These are phyloP conservation scores for Taphrorychus bicolor DNA, from an alignment of 2,888 invertebrate species.

Conservation along the genomic window DNA sequence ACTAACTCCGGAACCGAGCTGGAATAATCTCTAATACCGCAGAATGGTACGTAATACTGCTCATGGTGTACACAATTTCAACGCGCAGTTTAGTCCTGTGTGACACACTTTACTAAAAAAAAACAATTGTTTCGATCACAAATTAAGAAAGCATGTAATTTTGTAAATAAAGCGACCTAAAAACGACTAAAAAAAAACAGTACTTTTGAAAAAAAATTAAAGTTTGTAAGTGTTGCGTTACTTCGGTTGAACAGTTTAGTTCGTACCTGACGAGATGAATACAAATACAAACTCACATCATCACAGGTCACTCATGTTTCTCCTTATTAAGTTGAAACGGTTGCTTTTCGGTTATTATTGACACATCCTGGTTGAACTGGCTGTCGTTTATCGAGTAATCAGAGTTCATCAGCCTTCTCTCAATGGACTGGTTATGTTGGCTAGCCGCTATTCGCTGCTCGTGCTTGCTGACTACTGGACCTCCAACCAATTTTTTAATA, in stretches of 20 bases:
- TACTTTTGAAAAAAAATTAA: no score
- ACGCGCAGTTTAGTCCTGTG: no score
- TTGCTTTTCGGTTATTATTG: conserved; percentile 24
- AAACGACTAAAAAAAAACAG: no score
- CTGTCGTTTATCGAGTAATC: conserved; percentile 23
- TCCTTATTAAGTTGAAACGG: conserved; percentile 13
- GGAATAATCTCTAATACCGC: no score
- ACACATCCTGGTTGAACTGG: conserved; percentile 16
- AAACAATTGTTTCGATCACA: no score
- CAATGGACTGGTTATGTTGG: conserved; percentile 19
- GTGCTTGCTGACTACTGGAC: conserved; percentile 25
- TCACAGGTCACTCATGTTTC: neutral
- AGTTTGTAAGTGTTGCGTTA: no score
- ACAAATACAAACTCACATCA: neutral
- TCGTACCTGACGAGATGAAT: neutral
- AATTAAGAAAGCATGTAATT: no score
- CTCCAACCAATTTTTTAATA: conserved; percentile 21
- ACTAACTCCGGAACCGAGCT: no score
- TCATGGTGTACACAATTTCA: no score
- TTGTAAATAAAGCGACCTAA: no score
- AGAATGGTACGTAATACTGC: no score
- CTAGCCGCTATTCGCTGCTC: conserved; percentile 10
- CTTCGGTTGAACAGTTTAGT: neutral
- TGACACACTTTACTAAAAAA: no score
- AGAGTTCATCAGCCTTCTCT: conserved; percentile 23